Percentiles rank a stretch among this genome's conserved stretches.
Conservation (phyloP, 2,113 vertebrate species). For the Puffinus mauretanicus region DNA sequence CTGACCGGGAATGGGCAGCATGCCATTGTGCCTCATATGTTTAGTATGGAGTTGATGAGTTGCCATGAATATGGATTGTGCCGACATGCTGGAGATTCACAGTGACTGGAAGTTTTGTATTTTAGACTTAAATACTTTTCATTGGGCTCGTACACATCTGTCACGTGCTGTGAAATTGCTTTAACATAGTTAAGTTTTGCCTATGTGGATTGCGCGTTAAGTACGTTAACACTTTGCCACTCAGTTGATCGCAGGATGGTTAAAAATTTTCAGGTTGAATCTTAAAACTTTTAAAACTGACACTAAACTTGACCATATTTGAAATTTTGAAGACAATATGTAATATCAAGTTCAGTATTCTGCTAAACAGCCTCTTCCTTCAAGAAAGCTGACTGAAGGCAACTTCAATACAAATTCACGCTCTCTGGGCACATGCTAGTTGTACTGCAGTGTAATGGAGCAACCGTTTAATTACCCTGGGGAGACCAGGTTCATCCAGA, state of each 20-base stretch:
- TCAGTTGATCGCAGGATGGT: neutral
- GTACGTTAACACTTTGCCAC: neutral
- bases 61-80: neutral
- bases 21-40: neutral
- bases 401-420: neutral
- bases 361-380: neutral
- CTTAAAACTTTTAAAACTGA: neutral
- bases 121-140: neutral
- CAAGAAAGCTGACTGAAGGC: neutral
- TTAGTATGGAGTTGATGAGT: neutral
- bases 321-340: neutral
- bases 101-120: neutral
- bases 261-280: neutral
- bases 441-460: neutral
- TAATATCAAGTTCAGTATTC: neutral
- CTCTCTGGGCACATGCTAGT: neutral
- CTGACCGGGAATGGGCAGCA: neutral
- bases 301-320: neutral
- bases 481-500: neutral
- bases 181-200: neutral
- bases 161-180: neutral
- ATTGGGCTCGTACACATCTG: neutral
- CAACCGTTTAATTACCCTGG: neutral
- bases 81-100: neutral
- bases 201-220: rapidly evolving